phyloP scores from a whole-genome alignment of 2,888 invertebrate genomes.

The Dastarcus helophoroides region DNA sequence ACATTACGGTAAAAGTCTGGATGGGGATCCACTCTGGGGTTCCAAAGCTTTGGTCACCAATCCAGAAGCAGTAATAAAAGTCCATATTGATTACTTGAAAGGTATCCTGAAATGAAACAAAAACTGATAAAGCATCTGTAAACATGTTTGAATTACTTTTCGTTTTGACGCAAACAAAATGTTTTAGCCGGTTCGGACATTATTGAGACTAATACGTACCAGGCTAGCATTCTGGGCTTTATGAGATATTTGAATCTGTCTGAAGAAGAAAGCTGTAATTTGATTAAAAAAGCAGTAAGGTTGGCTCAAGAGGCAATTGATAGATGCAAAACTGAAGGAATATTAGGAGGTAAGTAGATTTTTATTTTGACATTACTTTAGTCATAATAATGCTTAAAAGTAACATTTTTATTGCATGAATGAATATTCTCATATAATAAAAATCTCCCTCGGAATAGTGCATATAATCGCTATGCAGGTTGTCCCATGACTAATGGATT shows the following conservation, averaged over 20 bases:
- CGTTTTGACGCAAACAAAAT: background rate
- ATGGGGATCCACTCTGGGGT: constrained; percentile 77
- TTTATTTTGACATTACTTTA: too few relatives aligned
- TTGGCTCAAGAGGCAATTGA: constrained; percentile 59
- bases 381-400: too few relatives aligned
- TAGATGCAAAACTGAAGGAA: constrained; percentile 42
- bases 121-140: background rate
- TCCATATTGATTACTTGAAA: constrained; percentile 66
- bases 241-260: constrained; percentile 55
- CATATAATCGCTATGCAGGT: too few relatives aligned
- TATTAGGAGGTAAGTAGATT: constrained; percentile 9
- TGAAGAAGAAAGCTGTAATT: constrained; percentile 49
- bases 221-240: constrained; percentile 66
- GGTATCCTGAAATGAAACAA: constrained; percentile 34
- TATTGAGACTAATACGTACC: constrained; percentile 76
- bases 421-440: too few relatives aligned
- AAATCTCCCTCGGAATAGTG: too few relatives aligned
- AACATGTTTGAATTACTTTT: constrained; percentile 1
- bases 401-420: too few relatives aligned
- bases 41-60: constrained; percentile 63
- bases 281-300: constrained; percentile 59
- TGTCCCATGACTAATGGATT: too few relatives aligned
- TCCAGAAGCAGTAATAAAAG: constrained; percentile 59
- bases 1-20: constrained; percentile 56
- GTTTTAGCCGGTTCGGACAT: constrained; percentile 67